Conservation (phyloP, 2,113 vertebrate genomes). For the Columba janthina region DNA sequence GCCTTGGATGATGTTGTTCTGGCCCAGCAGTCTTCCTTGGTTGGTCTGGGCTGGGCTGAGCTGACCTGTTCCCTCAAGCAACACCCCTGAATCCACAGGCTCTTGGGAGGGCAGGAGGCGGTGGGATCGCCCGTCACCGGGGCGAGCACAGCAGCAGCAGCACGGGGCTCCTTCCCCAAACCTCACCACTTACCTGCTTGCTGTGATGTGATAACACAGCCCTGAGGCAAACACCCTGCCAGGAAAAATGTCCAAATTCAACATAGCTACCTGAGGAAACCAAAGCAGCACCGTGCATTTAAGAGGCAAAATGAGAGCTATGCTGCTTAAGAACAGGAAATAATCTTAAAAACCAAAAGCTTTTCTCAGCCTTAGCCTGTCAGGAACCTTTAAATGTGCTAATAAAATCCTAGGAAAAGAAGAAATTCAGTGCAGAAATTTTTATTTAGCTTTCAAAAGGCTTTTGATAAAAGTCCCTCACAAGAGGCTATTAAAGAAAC, state of each 20-base stretch:
- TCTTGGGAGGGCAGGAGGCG: neutral
- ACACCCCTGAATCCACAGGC: accelerated
- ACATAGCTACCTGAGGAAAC: constrained; percentile 12
- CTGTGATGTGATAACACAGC: neutral
- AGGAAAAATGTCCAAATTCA: neutral
- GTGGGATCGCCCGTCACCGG: accelerated
- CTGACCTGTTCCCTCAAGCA: neutral
- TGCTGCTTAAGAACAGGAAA: constrained; percentile 47
- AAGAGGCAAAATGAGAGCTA: constrained; percentile 23
- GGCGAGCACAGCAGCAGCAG: neutral
- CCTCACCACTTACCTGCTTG: neutral
- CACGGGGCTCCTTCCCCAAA: neutral
- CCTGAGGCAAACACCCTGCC: neutral
- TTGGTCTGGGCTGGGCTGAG: neutral
- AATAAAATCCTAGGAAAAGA: constrained; percentile 37
- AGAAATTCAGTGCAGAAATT: neutral
- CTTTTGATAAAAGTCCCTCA: constrained; percentile 39
- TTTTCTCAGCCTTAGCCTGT: constrained; percentile 42
- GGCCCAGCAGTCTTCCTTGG: neutral
- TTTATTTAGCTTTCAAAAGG: constrained; percentile 54
- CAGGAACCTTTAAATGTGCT: constrained; percentile 43
- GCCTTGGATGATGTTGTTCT: neutral
- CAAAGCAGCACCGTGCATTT: neutral
- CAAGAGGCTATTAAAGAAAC: constrained; percentile 39
- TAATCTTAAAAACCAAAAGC: constrained; percentile 35